phyloP scores from a whole-genome alignment of 2,797 vertebrate species.

The Oreortyx pictus region DNA sequence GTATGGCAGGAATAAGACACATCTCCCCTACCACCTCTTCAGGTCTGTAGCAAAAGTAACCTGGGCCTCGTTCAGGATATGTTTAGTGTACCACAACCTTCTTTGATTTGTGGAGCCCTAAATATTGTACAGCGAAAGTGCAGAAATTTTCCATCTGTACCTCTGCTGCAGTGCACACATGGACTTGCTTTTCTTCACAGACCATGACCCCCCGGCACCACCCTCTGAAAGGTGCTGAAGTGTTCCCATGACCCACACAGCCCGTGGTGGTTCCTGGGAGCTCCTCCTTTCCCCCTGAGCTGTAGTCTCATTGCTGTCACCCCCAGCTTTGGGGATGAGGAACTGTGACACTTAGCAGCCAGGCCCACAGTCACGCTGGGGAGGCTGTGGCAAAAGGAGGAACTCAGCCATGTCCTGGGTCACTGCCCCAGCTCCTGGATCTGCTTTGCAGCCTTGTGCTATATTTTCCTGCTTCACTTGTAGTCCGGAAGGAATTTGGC shows the following conservation, averaged over 20 bases:
- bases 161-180: background rate
- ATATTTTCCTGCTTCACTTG: background rate
- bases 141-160: constrained; percentile 3
- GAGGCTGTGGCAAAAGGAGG: constrained; percentile 38
- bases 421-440: background rate
- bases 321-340: background rate
- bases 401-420: constrained; percentile 16
- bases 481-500: background rate
- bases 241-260: accelerated
- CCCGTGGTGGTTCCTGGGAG: background rate
- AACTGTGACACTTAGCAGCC: background rate
- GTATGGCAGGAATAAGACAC: background rate
- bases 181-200: background rate
- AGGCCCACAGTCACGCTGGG: constrained; percentile 10
- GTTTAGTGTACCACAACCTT: background rate
- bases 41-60: constrained; percentile 23
- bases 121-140: constrained; percentile 12
- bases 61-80: background rate
- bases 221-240: background rate
- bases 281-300: background rate
- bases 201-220: background rate
- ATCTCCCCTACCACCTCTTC: background rate
- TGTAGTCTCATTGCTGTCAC: background rate
- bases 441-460: background rate
- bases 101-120: constrained; percentile 45